Evolutionary conservation across 1,140 invertebrate species (phyloP).

Genomic region (Pinna nobilis): DNA sequence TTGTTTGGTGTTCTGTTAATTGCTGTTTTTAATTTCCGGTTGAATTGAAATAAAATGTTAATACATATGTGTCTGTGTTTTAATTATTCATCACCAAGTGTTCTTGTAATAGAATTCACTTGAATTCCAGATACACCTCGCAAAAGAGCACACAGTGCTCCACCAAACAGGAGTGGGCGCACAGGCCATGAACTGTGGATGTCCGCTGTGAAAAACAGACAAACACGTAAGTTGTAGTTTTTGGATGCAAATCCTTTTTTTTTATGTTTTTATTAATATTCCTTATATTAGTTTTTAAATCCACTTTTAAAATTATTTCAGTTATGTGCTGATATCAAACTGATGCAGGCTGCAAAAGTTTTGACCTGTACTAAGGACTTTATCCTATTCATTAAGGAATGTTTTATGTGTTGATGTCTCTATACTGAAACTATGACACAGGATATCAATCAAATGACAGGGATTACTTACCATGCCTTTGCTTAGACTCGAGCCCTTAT

Average conservation of each 20-base stretch:
- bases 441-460: too few species aligned
- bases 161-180: slow-evolving; percentile 40
- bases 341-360: too few species aligned
- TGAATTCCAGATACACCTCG: slow-evolving; percentile 46
- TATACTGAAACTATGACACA: too few species aligned
- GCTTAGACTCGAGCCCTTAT: too few species aligned
- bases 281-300: neutral
- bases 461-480: too few species aligned
- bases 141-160: slow-evolving; percentile 58
- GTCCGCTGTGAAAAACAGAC: slow-evolving; percentile 65
- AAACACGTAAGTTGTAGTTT: slow-evolving; percentile 53
- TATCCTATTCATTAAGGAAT: too few species aligned
- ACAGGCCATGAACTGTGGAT: slow-evolving; percentile 66
- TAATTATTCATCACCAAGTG: neutral
- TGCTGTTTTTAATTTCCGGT: neutral
- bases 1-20: too few species aligned
- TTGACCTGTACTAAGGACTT: too few species aligned
- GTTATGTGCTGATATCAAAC: too few species aligned
- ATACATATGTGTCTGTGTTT: neutral
- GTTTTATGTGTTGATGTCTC: too few species aligned
- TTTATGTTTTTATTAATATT: neutral
- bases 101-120: neutral
- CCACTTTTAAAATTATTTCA: too few species aligned
- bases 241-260: neutral
- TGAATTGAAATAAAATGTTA: neutral